phyloP scores from a whole-genome alignment of 2,113 vertebrate genomes.

The Bungarus multicinctus region DNA sequence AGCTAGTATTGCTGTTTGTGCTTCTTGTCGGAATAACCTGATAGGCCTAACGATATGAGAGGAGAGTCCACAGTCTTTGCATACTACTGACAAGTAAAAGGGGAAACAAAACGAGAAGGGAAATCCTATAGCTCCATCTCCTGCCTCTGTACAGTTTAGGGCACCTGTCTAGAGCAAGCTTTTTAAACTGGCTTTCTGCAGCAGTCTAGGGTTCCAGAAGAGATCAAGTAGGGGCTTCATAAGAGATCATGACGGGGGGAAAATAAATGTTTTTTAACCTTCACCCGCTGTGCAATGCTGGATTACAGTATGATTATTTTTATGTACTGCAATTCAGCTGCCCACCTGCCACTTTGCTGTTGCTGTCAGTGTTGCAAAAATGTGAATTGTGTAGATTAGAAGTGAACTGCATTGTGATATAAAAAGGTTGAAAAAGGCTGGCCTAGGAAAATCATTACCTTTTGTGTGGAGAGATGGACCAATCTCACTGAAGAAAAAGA shows the following conservation, averaged over 20 bases:
- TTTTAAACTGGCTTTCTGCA: background rate
- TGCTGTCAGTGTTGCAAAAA: background rate
- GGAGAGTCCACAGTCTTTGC: background rate
- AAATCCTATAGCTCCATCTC: background rate
- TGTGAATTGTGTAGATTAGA: background rate
- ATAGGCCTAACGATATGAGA: background rate
- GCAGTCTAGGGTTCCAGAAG: background rate
- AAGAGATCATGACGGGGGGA: background rate
- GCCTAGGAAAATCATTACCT: background rate
- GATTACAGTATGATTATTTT: background rate
- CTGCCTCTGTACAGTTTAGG: background rate
- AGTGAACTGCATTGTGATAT: background rate
- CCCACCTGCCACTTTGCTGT: background rate
- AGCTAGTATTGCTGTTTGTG: background rate
- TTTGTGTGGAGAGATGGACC: background rate
- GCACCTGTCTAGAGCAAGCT: background rate
- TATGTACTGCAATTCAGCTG: background rate
- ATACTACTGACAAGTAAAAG: background rate
- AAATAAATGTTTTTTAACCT: background rate
- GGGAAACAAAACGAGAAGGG: background rate
- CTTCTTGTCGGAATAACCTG: background rate
- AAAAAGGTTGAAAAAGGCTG: background rate
- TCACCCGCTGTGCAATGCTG: background rate
- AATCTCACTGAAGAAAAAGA: background rate
- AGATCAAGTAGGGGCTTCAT: background rate